Base-by-base conservation (phyloP, 2,888 invertebrate species). In the Ditula angustiorana region DNA sequence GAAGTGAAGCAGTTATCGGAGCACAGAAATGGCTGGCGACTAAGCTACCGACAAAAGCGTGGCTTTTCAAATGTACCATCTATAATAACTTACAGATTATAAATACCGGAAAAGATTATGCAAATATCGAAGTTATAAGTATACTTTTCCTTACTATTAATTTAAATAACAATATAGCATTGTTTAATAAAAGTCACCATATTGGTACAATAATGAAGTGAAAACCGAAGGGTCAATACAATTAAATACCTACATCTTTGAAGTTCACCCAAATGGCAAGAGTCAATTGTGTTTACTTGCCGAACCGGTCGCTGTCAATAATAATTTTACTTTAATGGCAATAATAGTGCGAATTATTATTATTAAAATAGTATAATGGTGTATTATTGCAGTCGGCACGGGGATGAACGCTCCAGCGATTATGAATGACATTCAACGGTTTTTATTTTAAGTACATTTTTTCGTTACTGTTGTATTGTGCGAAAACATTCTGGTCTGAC, bases 391-490 rank as follows among this genome's bases (percentile, higher is more conserved):
- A 77, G 72, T 76, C 77, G 80, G 82, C 83, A 85, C 87, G 86
- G 89, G 89, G 89, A 89, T 85, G 85, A 83, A 90, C 90, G 92
- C 90, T 87, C 81, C 82, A 88, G 62, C 88, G 90, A 81, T 71
- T 87, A 81, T 81, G 87, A 88, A 89, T 86, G 86, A 88, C 81
- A 90, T 81, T 77, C 78, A 87, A 88, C 86, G 86, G 86, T 68
- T 78, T 80, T 74, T 72, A 71, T 81, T 80, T 75, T 69, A 74
- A 70, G 76, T 72, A 70, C 74, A 78, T 74, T 61, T 69, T 73
- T 75, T 74, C 68, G 74, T 71, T 75, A 65, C 64, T 68, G 68
- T 68, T 69, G 69, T 72, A 67, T 67, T 63, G 55, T 70, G 69
- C 66, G 19, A 56, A 56, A 24, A 24, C 23, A 37, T 59, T 64